Percentiles rank a stretch among this genome's conserved stretches.
Conservation (phyloP, 2,888 invertebrate species). For the Rambutsinella grinnellia region DNA sequence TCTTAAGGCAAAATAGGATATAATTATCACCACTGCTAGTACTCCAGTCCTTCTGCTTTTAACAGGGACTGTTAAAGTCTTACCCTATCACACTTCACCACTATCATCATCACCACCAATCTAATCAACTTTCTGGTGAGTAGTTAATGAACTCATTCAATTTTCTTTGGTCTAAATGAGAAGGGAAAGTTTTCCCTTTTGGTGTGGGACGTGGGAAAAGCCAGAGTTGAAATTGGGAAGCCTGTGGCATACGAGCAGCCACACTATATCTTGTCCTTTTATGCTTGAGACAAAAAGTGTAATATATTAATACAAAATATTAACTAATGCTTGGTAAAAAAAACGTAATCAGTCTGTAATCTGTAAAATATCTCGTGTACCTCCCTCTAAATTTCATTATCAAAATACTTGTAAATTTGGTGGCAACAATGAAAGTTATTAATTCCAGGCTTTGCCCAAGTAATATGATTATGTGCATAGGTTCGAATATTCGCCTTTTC, state of each 20-base stretch:
- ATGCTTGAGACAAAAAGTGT: no score
- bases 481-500: neutral
- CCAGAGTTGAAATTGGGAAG: neutral
- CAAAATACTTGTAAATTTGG: no score
- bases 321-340: no score
- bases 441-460: neutral
- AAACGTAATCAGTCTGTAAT: no score
- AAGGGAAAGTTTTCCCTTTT: conserved; percentile 9
- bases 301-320: no score
- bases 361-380: no score
- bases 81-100: neutral
- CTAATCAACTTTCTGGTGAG: conserved; percentile 45
- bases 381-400: no score
- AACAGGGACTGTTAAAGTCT: neutral
- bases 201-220: neutral
- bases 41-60: conserved; percentile 7
- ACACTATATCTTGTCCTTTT: no score
- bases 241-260: no score
- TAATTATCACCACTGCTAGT: conserved; percentile 21
- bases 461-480: neutral
- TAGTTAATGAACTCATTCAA: conserved; percentile 49
- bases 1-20: no score
- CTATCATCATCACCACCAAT: conserved; percentile 20
- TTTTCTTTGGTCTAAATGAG: conserved; percentile 44
- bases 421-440: neutral